Conservation (phyloP, 2,797 vertebrate species). For the Coccyzus lansbergi region DNA sequence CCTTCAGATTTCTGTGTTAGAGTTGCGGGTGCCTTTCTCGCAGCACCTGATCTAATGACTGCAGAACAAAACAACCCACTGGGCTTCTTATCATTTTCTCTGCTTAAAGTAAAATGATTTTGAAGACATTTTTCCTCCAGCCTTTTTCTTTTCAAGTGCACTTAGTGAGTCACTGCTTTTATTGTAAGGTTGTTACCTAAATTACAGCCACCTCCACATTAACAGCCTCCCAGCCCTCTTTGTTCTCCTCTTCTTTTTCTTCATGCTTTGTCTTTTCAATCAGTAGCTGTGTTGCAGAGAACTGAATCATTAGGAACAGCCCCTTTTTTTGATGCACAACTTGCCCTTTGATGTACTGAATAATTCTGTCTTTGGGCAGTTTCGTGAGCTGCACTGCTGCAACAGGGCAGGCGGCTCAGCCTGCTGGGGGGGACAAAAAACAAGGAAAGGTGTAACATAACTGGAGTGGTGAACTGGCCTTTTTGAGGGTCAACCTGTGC, state of each 20-base stretch:
- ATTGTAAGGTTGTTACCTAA: conserved; percentile 12
- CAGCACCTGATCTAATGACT: background rate
- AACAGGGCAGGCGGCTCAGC: background rate
- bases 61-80: background rate
- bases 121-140: background rate
- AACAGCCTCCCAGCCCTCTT: conserved; percentile 32
- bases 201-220: conserved; percentile 47
- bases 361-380: background rate
- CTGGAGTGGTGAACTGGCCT: fast-evolving
- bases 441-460: background rate
- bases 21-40: background rate
- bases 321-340: background rate
- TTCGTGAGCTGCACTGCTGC: background rate
- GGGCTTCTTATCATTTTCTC: background rate
- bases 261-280: conserved; percentile 37
- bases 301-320: background rate
- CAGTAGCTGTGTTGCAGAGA: background rate
- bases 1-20: background rate
- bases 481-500: background rate
- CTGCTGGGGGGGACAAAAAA: background rate
- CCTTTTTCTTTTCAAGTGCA: background rate
- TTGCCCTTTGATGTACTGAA: background rate
- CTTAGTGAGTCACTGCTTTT: conserved; percentile 45
- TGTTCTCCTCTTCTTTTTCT: conserved; percentile 20
- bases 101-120: background rate